Conservation (phyloP, 1,140 invertebrate genomes). For the Tyrophagus putrescentiae region DNA sequence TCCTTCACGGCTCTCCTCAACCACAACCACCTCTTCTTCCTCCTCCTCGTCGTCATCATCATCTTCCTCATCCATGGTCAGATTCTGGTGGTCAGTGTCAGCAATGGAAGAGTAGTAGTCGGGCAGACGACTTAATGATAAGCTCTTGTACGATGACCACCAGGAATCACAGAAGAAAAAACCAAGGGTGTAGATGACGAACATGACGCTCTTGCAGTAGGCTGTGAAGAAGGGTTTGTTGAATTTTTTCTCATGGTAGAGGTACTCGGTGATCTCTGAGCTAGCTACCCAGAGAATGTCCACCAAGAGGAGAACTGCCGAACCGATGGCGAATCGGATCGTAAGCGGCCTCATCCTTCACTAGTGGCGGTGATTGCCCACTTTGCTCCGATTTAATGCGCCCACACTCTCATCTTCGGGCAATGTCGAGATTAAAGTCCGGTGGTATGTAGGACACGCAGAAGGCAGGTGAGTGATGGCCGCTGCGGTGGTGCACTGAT, state of each 20-base stretch:
- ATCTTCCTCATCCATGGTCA: constrained; percentile 3
- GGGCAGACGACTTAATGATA: background rate
- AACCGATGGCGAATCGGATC: constrained; percentile 51
- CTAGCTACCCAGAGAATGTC: constrained; percentile 76
- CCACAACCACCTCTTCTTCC: background rate
- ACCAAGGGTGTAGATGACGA: constrained; percentile 62
- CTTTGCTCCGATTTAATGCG: background rate
- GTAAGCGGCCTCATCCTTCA: background rate
- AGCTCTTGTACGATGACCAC: constrained; percentile 40
- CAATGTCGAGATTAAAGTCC: background rate
- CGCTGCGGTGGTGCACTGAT: too few species aligned
- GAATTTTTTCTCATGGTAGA: constrained; percentile 59
- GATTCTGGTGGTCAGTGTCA: background rate
- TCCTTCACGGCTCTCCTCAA: background rate
- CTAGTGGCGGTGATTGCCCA: background rate
- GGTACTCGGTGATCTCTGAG: constrained; percentile 65
- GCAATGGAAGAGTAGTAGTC: constrained; percentile 1
- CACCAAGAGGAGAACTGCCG: constrained; percentile 58
- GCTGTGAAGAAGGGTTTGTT: constrained; percentile 77
- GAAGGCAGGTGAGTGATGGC: too few species aligned
- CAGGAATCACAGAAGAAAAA: constrained; percentile 65
- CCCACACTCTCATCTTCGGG: background rate
- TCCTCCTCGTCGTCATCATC: background rate
- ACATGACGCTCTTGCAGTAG: constrained; percentile 74
- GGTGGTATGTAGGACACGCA: too few species aligned